Base-by-base conservation (phyloP, 2,797 vertebrate species). In the Manis javanica region DNA sequence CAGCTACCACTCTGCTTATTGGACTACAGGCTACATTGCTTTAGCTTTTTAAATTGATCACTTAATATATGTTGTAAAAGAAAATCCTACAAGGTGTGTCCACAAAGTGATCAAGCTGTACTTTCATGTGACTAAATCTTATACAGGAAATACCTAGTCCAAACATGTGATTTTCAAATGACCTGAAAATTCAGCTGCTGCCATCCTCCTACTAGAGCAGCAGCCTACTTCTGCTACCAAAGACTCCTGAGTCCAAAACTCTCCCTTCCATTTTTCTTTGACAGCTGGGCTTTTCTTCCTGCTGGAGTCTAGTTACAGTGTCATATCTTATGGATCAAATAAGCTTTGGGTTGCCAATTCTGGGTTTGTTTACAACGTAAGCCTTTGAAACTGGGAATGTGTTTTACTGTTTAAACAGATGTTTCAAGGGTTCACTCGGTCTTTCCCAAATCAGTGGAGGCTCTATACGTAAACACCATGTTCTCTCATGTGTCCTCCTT, bases 401-500 rank as follows among this genome's bases (percentile, higher is more conserved):
- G 42, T 89, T 55, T 84, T 87, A 74, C 72, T 92, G 3, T 87
- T 90, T 83, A 89, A 95, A 79, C 19, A 55, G 42, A 53, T 89
- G 37, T 95, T 87, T 90, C 57, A 90, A 79, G 39, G 4, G 15
- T 78, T 87, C 85, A 85, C 42, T 93, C 46, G 68, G n/a, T 96
- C 69, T 19, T 87, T 94, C 42, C 21, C 31, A 86, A 59, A 75
- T 89, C 39, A 87, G 7, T 86, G 21, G 71, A 74, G 34, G 13
- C 71, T 93, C 15, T 93, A 14, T 93, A 91, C 59, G 68, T 95
- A 91, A 61, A 72, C 78, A 78, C n/a, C 16, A 90, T 84, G 59
- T 53, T 71, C 37, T 82, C 85, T 68, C 95, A 92, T 78, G 26
- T 88, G 34, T 66, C 26, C 11, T 87, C 57, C 7, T 86, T 59